Conservation (phyloP, 2,888 invertebrate genomes). For the Ptilodon capucinus region DNA sequence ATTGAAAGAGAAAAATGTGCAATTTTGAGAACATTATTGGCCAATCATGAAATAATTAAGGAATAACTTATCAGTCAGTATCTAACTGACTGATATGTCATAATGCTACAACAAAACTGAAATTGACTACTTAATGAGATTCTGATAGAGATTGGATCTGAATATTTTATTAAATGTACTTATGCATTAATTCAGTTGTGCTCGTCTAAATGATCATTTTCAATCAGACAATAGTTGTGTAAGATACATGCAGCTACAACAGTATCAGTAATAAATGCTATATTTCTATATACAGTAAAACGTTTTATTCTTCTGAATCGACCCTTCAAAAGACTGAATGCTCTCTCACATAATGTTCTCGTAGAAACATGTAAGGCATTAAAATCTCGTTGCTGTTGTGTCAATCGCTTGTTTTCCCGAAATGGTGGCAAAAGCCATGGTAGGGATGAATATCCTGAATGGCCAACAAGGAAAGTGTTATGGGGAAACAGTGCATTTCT, state of each 20-base stretch:
- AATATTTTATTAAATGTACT: background rate
- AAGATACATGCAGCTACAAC: constrained; percentile 63
- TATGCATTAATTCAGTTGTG: constrained; percentile 17
- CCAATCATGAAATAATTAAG: constrained; percentile 39
- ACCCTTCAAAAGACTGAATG: constrained; percentile 51
- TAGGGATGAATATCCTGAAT: constrained; percentile 58
- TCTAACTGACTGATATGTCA: no score
- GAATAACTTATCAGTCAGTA: constrained; percentile 15
- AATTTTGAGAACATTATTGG: constrained; percentile 50
- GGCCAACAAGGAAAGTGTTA: constrained; percentile 56
- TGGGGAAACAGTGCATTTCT: constrained; percentile 52
- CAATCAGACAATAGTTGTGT: constrained; percentile 60
- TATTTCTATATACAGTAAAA: constrained; percentile 60
- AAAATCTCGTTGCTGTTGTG: constrained; percentile 55
- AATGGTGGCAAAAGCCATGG: constrained; percentile 62
- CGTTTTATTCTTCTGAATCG: constrained; percentile 56
- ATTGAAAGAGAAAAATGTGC: constrained; percentile 65
- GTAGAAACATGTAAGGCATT: constrained; percentile 52
- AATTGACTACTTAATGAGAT: no score
- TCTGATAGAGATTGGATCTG: background rate
- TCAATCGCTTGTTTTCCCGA: constrained; percentile 58
- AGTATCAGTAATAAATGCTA: constrained; percentile 60
- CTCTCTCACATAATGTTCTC: constrained; percentile 57
- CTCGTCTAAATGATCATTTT: constrained; percentile 54
- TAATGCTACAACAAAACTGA: no score